phyloP scores from a whole-genome alignment of 2,797 vertebrate species.

The Thripadectes ignobilis region DNA sequence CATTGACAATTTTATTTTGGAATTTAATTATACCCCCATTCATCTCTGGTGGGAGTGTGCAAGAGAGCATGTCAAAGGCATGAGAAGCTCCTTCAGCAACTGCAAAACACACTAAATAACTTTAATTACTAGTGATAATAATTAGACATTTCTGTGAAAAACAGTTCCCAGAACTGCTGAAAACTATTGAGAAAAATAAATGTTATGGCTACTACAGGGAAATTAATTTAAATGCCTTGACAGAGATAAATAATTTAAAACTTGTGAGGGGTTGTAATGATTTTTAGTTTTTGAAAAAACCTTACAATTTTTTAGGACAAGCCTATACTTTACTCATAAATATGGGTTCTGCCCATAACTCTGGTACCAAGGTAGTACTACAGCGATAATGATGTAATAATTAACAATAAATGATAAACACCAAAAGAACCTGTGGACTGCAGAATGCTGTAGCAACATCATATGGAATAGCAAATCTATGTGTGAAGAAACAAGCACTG shows the following conservation, averaged over 20 bases:
- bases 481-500: neutral
- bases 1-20: neutral
- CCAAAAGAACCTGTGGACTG: neutral
- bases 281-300: neutral
- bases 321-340: neutral
- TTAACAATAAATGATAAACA: neutral
- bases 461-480: neutral
- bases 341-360: neutral
- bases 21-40: slow-evolving; percentile 12
- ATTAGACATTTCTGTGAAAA: slow-evolving; percentile 55
- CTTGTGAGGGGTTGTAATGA: neutral
- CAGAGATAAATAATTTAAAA: neutral
- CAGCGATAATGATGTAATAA: neutral
- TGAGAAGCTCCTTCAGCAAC: slow-evolving; percentile 17
- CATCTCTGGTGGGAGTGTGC: neutral
- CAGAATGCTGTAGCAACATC: neutral
- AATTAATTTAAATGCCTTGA: slow-evolving; percentile 5
- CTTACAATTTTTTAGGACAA: neutral
- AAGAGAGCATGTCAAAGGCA: neutral
- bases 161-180: slow-evolving; percentile 59
- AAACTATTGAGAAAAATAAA: slow-evolving; percentile 32
- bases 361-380: neutral
- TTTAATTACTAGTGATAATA: slow-evolving; percentile 56
- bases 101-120: slow-evolving; percentile 51
- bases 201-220: neutral